Evolutionary conservation across 1,140 invertebrate genomes (phyloP), one percentile per base, ranked within the genome.

Genomic region (Mizuhopecten yessoensis): DNA sequence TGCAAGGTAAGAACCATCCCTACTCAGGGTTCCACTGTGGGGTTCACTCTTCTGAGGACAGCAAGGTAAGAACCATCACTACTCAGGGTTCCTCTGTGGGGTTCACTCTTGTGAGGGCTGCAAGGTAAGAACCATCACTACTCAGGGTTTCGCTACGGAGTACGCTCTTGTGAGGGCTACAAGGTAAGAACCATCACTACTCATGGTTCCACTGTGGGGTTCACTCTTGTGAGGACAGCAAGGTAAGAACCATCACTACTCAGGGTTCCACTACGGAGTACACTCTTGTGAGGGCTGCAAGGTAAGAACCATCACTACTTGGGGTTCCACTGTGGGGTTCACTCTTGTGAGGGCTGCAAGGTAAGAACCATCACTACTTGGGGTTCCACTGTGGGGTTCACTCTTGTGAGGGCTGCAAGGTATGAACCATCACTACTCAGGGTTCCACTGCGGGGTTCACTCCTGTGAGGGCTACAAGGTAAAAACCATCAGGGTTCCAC

Each of bases 331-430:
- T 97, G 97, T 94, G 97, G 97, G 5, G 97, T 97, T 9, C 97
- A 97, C 39, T 97, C 97, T 10, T 97, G 97, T 93, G 97, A 97
- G 94, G 97, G 97, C 11, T 97, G 97, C 95, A 97, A 97, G 96
- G 97, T 97, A 93, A 93, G 94, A n/a, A 75, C 42, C 42, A 45
- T 10, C 0, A 1, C 10, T 45, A 17, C 0, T 97, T 97, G 0
- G 97, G 97, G 3, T 97, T 97, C 93, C 97, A 97, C 94, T 97
- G 97, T 93, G 97, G 97, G n/a, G 97, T 97, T 10, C 97, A 97
- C 36, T 97, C 97, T 9, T 97, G 97, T 93, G 97, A 97, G 94
- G 97, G 97, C 11, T 97, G 97, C 95, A 97, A 97, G 96, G 97
- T 97, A 93, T 93, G 94, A 1, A 45, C 42, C 42, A 45, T 20